These are phyloP conservation scores for Caradrina kadenii DNA, from an alignment of 2,888 invertebrate genomes.

Conservation along the genomic window DNA sequence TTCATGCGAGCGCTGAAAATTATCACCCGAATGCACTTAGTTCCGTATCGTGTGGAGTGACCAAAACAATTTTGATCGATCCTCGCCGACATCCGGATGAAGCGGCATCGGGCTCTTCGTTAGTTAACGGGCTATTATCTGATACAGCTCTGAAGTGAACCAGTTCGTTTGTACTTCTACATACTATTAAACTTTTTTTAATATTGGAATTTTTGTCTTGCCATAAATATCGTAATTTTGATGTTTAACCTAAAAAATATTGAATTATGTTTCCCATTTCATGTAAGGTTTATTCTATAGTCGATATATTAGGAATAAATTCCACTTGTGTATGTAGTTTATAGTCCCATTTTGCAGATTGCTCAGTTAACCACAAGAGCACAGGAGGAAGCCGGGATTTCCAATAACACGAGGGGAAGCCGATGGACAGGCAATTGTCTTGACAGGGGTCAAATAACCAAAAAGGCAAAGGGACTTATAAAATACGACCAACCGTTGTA, in stretches of 20 bases:
- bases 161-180: conserved; percentile 7
- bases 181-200: not conserved
- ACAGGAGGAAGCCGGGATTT: conserved; percentile 75
- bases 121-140: conserved; percentile 70
- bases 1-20: conserved; percentile 58
- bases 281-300: conserved; percentile 14
- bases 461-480: conserved; percentile 68
- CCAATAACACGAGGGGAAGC: conserved; percentile 80
- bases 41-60: conserved; percentile 36
- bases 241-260: not conserved
- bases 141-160: conserved; percentile 41
- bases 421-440: conserved; percentile 79
- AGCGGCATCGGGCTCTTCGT: conserved; percentile 69
- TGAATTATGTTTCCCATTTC: not conserved
- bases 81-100: conserved; percentile 71
- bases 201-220: not conserved
- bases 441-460: conserved; percentile 84
- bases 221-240: not conserved
- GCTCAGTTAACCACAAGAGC: conserved; percentile 80
- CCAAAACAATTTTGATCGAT: conserved; percentile 65
- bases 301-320: conserved; percentile 51
- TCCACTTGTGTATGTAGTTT: conserved; percentile 59
- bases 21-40: conserved; percentile 32
- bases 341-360: conserved; percentile 72
- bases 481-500: conserved; percentile 60